phyloP scores from a whole-genome alignment of 2,113 vertebrate species.

The Clarias magur region DNA sequence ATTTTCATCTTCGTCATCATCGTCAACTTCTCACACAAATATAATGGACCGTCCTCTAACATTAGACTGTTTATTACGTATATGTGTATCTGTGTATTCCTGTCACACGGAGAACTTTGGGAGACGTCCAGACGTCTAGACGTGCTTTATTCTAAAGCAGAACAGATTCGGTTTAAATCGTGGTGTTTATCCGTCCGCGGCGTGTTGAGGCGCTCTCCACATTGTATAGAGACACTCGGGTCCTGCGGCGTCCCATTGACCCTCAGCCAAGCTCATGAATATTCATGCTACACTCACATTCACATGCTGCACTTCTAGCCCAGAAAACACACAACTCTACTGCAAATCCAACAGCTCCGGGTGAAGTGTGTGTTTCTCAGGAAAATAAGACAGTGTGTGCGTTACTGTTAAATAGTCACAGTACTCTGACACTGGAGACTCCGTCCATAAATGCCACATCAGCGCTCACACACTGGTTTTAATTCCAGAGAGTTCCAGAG shows the following conservation, averaged over 20 bases:
- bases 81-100: background rate
- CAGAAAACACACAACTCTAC: background rate
- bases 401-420: background rate
- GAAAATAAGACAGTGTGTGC: background rate
- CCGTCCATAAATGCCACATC: background rate
- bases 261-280: conserved; percentile 68
- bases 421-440: background rate
- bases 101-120: background rate
- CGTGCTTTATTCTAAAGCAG: background rate
- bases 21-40: background rate
- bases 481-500: no score
- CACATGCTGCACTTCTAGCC: background rate
- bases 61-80: background rate
- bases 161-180: background rate
- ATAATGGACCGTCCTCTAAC: no score
- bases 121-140: background rate
- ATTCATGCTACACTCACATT: conserved; percentile 59
- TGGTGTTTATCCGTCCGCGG: background rate
- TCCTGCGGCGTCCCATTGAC: conserved; percentile 43
- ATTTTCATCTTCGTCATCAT: no score
- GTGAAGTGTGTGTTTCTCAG: no score
- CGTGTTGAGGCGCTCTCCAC: background rate
- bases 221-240: conserved; percentile 8
- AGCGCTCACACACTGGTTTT: background rate
- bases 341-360: no score